Percentiles rank a stretch among this genome's conserved stretches.
Conservation (phyloP, 2,888 invertebrate species). For the Pilophorus perplexus region DNA sequence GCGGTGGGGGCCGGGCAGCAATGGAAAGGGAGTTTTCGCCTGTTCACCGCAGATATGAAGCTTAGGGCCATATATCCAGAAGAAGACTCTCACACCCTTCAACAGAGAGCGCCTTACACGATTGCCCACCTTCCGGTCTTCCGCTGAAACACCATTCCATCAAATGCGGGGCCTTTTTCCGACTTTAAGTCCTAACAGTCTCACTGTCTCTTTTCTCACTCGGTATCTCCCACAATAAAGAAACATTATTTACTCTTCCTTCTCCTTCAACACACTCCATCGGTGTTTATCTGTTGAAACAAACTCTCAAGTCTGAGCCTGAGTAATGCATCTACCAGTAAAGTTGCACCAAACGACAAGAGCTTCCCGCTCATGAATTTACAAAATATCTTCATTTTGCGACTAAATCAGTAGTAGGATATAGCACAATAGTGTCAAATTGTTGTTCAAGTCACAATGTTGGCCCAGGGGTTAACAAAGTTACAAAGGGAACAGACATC, state of each 20-base stretch:
- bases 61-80: conserved; percentile 40
- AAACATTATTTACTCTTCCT: conserved; percentile 10
- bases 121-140: background rate
- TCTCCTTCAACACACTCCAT: background rate
- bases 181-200: too few relatives aligned
- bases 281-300: too few relatives aligned
- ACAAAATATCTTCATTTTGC: too few relatives aligned
- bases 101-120: too few relatives aligned
- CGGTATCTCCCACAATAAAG: too few relatives aligned
- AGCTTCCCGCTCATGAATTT: background rate
- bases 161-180: background rate
- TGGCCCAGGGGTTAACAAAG: background rate
- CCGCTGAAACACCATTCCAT: background rate
- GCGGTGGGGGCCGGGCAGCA: background rate
- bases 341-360: too few relatives aligned
- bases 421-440: too few relatives aligned
- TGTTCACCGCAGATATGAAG: conserved; percentile 40
- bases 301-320: too few relatives aligned
- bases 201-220: too few relatives aligned
- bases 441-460: background rate
- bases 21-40: conserved; percentile 17
- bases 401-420: too few relatives aligned
- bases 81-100: background rate
- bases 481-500: background rate
- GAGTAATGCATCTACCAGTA: too few relatives aligned